Evolutionary conservation across 2,888 invertebrate genomes (phyloP).

Genomic region (Synergus laeviventris): DNA sequence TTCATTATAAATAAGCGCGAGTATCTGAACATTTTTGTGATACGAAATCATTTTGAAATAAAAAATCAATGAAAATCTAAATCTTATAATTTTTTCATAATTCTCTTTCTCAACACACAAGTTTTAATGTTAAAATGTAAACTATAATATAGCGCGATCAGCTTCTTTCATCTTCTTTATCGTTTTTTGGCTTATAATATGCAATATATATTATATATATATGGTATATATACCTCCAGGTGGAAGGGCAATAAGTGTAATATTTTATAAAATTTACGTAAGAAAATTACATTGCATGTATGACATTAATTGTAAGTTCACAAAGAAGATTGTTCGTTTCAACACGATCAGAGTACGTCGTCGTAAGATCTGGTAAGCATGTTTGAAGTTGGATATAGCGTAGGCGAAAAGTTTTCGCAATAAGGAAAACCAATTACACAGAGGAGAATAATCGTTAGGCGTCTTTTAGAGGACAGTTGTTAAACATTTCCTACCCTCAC

Average conservation of each 20-base stretch:
- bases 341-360: slow-evolving; percentile 42
- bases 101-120: too few relatives aligned
- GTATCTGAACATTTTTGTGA: too few relatives aligned
- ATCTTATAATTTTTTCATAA: too few relatives aligned
- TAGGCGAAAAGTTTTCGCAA: slow-evolving; percentile 48
- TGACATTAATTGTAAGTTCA: slow-evolving; percentile 11
- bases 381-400: slow-evolving; percentile 29
- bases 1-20: background rate
- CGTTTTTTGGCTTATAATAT: slow-evolving; percentile 9
- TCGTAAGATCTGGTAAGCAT: slow-evolving; percentile 7
- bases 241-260: background rate
- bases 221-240: too few relatives aligned
- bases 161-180: too few relatives aligned
- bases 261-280: background rate
- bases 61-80: too few relatives aligned
- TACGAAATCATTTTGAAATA: too few relatives aligned
- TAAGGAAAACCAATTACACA: slow-evolving; percentile 53
- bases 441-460: slow-evolving; percentile 43
- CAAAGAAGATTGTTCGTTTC: slow-evolving; percentile 18
- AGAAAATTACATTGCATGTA: background rate
- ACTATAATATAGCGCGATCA: too few relatives aligned
- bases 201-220: too few relatives aligned
- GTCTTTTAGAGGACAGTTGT: background rate
- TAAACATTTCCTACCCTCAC: slow-evolving; percentile 11
- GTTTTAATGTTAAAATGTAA: too few relatives aligned